Evolutionary conservation across 2,888 invertebrate species (phyloP).

Genomic region (Tyria jacobaeae): DNA sequence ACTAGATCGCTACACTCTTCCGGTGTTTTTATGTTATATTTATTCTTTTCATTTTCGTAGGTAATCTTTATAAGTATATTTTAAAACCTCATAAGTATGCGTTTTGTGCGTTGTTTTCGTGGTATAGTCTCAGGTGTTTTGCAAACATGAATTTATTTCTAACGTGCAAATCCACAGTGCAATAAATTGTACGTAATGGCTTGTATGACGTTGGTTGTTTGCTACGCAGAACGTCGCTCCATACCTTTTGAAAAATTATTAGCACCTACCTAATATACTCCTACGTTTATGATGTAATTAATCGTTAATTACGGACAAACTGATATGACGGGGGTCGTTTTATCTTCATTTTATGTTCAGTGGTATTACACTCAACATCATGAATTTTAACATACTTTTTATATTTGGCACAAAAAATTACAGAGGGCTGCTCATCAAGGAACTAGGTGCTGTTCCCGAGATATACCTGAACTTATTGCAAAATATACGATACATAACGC

Average conservation of each 20-base stretch:
- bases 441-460: too few species aligned
- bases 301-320: conserved; percentile 8
- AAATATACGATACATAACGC: too few species aligned
- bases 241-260: conserved; percentile 34
- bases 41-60: not conserved
- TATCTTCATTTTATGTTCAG: too few species aligned
- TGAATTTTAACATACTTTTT: too few species aligned
- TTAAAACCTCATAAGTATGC: conserved; percentile 1
- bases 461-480: too few species aligned
- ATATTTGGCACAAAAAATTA: too few species aligned
- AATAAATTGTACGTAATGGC: conserved; percentile 31
- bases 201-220: conserved; percentile 18
- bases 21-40: not conserved
- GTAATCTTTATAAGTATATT: not conserved
- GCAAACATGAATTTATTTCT: conserved; percentile 51
- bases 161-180: conserved; percentile 39
- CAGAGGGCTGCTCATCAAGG: too few species aligned
- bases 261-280: conserved; percentile 12
- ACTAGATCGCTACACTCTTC: not conserved
- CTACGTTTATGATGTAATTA: conserved; percentile 10
- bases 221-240: conserved; percentile 18
- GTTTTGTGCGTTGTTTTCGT: conserved; percentile 31
- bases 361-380: too few species aligned
- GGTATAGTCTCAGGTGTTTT: conserved; percentile 55
- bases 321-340: not conserved